phyloP scores from a whole-genome alignment of 2,113 vertebrate genomes.

The Apus apus region DNA sequence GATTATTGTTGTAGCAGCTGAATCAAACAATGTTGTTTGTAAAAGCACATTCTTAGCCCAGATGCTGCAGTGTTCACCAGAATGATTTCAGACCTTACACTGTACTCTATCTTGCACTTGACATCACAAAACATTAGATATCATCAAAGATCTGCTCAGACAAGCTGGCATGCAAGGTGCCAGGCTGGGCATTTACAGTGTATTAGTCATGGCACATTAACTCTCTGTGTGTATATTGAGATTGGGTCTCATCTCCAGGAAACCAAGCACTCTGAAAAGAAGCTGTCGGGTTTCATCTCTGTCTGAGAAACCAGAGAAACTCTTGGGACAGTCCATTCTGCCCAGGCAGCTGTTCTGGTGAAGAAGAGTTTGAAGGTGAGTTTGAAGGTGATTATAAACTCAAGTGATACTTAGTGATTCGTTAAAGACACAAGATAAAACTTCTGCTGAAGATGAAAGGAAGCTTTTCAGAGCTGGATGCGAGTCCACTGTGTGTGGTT shows the following conservation, averaged over 20 bases:
- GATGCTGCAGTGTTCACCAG: background rate
- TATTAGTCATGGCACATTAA: background rate
- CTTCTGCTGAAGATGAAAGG: background rate
- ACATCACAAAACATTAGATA: background rate
- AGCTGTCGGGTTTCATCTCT: background rate
- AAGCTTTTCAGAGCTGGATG: background rate
- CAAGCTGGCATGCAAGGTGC: background rate
- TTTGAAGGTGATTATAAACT: background rate
- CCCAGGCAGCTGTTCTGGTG: background rate
- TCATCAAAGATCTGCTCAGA: background rate
- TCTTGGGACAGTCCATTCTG: background rate
- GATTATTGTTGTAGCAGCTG: background rate
- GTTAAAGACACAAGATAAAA: background rate
- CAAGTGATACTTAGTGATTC: background rate
- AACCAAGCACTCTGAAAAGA: background rate
- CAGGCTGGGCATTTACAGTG: background rate
- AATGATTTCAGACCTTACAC: background rate
- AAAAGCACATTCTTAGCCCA: background rate
- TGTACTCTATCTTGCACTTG: background rate
- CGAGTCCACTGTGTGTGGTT: background rate
- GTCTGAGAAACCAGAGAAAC: background rate
- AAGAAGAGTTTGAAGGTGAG: background rate
- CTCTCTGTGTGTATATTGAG: background rate
- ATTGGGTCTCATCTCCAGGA: fast-evolving
- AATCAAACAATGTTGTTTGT: background rate